A percentile compares a stretch with the other conserved stretches of the same genome.
phyloP scores from a whole-genome alignment of 2,888 invertebrate species.

The Petrolisthes manimaculis region DNA sequence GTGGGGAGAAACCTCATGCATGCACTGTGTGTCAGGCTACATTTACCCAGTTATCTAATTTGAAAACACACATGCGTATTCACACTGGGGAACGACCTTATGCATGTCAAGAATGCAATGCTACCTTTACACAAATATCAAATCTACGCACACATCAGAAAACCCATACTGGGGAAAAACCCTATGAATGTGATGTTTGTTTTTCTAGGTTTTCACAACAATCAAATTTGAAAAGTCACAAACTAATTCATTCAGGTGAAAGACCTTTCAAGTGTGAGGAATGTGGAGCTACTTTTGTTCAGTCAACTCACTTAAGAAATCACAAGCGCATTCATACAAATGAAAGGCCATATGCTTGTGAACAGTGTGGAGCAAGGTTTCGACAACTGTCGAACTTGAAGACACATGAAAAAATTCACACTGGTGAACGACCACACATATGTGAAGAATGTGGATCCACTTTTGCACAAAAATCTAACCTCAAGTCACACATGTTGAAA shows the following conservation, averaged over 20 bases:
- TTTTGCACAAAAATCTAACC: constrained; percentile 65
- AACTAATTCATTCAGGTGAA: constrained; percentile 64
- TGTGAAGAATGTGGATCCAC: constrained; percentile 65
- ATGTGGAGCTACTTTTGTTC: constrained; percentile 62
- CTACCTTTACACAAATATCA: constrained; percentile 64
- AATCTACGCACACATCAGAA: constrained; percentile 65
- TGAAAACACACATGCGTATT: constrained; percentile 65
- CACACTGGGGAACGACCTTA: constrained; percentile 65
- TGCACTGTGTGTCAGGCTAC: constrained; percentile 62
- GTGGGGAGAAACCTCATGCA: constrained; percentile 63
- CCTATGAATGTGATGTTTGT: constrained; percentile 65
- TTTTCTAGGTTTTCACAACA: constrained; percentile 62
- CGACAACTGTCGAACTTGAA: constrained; percentile 64
- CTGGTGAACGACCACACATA: constrained; percentile 60
- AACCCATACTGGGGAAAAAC: constrained; percentile 65
- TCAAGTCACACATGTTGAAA: constrained; percentile 64
- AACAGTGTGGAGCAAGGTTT: constrained; percentile 63
- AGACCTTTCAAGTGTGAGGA: constrained; percentile 64
- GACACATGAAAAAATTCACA: constrained; percentile 65
- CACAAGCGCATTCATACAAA: constrained; percentile 64
- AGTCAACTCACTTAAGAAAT: constrained; percentile 62
- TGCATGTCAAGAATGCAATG: constrained; percentile 59
- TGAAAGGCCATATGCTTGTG: constrained; percentile 64
- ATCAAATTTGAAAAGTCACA: constrained; percentile 65
- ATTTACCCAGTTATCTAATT: constrained; percentile 62